These are phyloP conservation scores for Arnoldichthys spilopterus DNA, from an alignment of 2,797 vertebrate species.

Conservation along the genomic window DNA sequence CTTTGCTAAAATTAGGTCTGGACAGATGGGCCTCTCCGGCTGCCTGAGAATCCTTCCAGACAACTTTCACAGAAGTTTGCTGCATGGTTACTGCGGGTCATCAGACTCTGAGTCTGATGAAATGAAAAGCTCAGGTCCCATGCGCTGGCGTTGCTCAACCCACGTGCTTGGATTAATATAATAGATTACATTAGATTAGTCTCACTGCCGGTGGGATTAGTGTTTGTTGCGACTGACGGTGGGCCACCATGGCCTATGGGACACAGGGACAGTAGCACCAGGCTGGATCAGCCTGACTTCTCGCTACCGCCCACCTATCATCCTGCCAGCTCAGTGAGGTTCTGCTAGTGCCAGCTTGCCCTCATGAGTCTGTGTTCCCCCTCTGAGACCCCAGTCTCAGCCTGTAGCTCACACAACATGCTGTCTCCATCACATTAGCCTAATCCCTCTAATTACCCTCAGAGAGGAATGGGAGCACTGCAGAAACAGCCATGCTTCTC, in stretches of 20 bases:
- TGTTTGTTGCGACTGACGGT: conserved; percentile 74
- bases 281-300: conserved; percentile 59
- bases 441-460: conserved; percentile 39
- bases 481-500: neutral
- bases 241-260: conserved; percentile 63
- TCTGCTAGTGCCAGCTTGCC: conserved; percentile 12
- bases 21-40: conserved; percentile 46
- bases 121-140: conserved; percentile 57
- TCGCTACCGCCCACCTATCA: conserved; percentile 45
- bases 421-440: conserved; percentile 31
- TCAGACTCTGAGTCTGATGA: neutral
- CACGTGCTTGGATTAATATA: conserved; percentile 70
- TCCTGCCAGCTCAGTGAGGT: conserved; percentile 24
- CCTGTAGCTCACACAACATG: neutral
- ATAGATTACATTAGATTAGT: conserved; percentile 70
- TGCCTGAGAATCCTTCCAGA: conserved; percentile 35
- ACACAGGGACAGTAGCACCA: conserved; percentile 60
- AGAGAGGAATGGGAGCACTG: neutral
- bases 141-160: conserved; percentile 70
- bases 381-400: conserved; percentile 2
- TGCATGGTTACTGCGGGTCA: conserved; percentile 7
- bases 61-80: conserved; percentile 46
- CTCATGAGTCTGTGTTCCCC: conserved; percentile 21
- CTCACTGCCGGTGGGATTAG: conserved; percentile 76
- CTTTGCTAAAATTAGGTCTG: conserved; percentile 44